Base-by-base conservation (phyloP, 2,113 vertebrate genomes). In the Oryzias curvinotus region DNA sequence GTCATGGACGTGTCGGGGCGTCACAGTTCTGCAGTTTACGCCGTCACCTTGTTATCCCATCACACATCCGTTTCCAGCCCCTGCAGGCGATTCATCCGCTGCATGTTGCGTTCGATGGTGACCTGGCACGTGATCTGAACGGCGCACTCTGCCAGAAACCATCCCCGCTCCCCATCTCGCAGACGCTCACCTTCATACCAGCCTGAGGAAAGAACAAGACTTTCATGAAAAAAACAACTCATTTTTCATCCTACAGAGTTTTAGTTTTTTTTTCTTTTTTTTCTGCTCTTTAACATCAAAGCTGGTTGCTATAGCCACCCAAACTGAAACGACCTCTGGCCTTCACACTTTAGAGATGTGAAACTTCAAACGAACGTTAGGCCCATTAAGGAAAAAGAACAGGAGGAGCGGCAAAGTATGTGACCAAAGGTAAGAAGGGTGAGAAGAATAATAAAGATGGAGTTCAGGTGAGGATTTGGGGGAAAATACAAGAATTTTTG, bases 101-200 rank as follows among this genome's bases (percentile, higher is more conserved):
- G 95, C 94, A 98, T 92, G 70, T 99, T 99, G 86, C 95, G 94
- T 71, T 97, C 92, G 0, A 98, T 94, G 0, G 95, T 95, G 48
- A 93, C 94, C 47, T 91, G 92, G 65, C 96, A 98, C 0, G 97
- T 98, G 86, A 99, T 99, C 42, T 90, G 92, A 79, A 89, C 87
- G 18, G 94, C 94, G 12, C 96, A 98, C 52, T 98, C 96, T 0
- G 86, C 82, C 0, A 95, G 94, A 80, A 99, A 99, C 96, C 97
- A 99, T 1, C 97, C 97, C 43, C 92, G 75, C 36, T 94, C 94
- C 0, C 96, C 95, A 0, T 99, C 97, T 14, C 96, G 93, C 64
- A 99, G 81, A 0, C 97, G 88, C 46, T 98, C 92, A 0, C 97
- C 97, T 84, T 99, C 96, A 12, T 92, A 94, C 97, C 97, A 99